Percentiles rank a stretch among this genome's conserved stretches.
Evolutionary conservation across 1,140 invertebrate species (phyloP).

Genomic region (Pseudomyrmex concolor): DNA sequence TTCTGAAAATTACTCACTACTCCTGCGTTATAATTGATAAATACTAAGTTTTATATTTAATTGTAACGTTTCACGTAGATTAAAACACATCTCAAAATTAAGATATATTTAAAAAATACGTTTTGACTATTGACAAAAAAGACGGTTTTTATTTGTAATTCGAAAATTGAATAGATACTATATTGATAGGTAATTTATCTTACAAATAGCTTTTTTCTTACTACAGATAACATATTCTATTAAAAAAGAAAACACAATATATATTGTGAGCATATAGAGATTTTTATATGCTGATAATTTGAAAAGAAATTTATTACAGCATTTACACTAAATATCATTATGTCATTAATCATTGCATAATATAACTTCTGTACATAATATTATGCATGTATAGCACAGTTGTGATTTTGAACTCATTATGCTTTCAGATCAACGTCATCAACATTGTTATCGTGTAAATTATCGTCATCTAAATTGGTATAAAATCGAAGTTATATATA

Average conservation of each 20-base stretch:
- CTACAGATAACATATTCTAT: not conserved
- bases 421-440: not conserved
- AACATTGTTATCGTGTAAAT: not conserved
- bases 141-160: not conserved
- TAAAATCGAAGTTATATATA: not conserved
- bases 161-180: not conserved
- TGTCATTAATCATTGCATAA: constrained; percentile 7
- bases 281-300: not conserved
- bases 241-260: not conserved
- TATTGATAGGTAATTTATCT: not conserved
- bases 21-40: no score
- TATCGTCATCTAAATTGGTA: constrained; percentile 16
- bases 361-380: no score
- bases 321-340: not conserved
- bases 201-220: no score
- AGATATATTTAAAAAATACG: no score
- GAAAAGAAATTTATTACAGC: not conserved
- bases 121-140: no score
- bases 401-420: not conserved
- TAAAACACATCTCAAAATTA: no score
- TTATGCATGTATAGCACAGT: constrained; percentile 18
- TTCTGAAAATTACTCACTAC: no score
- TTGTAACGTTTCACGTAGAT: no score
- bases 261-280: not conserved
- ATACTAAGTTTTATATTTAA: no score